Evolutionary conservation across 2,113 vertebrate genomes (phyloP).

Genomic region (Microcebus griseorufus): DNA sequence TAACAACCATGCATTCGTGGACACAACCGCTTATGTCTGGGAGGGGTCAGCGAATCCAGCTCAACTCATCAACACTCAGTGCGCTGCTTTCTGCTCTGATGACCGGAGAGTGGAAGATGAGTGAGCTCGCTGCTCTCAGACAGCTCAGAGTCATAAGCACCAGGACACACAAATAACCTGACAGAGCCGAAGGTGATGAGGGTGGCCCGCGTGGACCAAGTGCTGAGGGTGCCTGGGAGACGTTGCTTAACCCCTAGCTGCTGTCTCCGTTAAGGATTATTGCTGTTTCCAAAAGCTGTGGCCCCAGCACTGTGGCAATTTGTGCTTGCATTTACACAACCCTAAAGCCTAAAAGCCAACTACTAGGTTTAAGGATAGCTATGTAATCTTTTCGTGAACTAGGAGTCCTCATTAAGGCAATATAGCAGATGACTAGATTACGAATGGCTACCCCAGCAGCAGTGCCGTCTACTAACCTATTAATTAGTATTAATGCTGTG

Average conservation of each 20-base stretch:
- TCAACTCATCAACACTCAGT: not conserved
- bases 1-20: not conserved
- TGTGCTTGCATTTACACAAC: not conserved
- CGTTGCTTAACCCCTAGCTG: not conserved
- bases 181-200: not conserved
- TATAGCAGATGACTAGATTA: not conserved
- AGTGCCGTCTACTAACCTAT: not conserved
- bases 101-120: not conserved
- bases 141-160: not conserved
- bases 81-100: not conserved
- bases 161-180: not conserved
- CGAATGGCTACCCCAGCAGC: not conserved
- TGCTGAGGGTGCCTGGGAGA: not conserved
- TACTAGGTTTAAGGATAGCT: not conserved
- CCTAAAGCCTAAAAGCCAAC: not conserved
- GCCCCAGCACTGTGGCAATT: not conserved
- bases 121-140: not conserved
- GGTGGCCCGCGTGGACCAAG: not conserved
- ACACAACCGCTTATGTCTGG: not conserved
- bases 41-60: not conserved
- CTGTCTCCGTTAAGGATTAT: not conserved
- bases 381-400: not conserved
- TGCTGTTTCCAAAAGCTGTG: not conserved
- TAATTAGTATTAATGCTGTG: not conserved
- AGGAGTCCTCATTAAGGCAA: not conserved